These are phyloP conservation scores for Arion vulgaris DNA, from an alignment of 1,140 invertebrate genomes.

Conservation along the genomic window DNA sequence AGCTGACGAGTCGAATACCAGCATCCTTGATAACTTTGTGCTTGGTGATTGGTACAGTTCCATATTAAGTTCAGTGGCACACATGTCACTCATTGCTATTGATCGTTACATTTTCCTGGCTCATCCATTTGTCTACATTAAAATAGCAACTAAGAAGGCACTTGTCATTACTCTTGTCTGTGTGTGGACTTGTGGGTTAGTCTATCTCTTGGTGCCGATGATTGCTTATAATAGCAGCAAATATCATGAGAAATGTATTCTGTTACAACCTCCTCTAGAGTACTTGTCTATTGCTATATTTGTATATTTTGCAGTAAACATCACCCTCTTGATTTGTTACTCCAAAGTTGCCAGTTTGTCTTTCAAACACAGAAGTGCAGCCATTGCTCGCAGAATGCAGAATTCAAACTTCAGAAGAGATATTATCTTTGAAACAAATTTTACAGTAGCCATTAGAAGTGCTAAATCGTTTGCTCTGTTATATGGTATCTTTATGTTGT, in stretches of 20 bases:
- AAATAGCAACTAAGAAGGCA: not conserved
- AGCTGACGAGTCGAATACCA: not conserved
- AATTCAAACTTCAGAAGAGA: not conserved
- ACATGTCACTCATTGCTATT: not conserved
- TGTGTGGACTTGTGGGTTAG: not conserved
- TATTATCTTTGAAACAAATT: not conserved
- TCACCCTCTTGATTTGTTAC: not conserved
- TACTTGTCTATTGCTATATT: not conserved
- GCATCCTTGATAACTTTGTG: not conserved
- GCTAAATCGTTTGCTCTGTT: not conserved
- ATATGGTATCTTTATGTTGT: not conserved
- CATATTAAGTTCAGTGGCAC: not conserved
- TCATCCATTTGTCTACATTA: not conserved
- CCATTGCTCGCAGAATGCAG: not conserved
- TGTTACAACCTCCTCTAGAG: not conserved
- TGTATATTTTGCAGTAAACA: not conserved
- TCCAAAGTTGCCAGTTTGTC: not conserved
- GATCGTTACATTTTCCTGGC: not conserved
- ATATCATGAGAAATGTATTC: not conserved
- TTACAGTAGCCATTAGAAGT: not conserved
- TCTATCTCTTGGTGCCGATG: not conserved
- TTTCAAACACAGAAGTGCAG: not conserved
- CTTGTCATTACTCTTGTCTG: not conserved
- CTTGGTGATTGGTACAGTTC: not conserved
- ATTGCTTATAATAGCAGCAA: not conserved